phyloP scores from a whole-genome alignment of 2,888 invertebrate species.

The Laspeyria flexula region DNA sequence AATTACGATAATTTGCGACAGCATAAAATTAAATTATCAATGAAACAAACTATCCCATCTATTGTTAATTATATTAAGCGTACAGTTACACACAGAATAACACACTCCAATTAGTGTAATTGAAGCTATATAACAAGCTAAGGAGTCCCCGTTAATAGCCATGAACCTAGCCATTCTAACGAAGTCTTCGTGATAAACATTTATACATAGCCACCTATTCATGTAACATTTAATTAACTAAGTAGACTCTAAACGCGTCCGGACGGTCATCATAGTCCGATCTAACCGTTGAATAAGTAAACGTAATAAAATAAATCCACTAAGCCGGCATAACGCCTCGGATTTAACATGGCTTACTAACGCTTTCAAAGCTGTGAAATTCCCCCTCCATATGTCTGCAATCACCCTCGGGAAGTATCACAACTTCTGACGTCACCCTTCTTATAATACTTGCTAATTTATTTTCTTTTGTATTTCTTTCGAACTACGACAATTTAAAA shows the following conservation, averaged over 20 bases:
- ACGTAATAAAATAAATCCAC: conserved; percentile 79
- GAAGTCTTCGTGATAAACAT: conserved; percentile 29
- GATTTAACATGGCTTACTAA: conserved; percentile 71
- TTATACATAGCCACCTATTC: conserved; percentile 40
- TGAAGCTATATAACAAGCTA: conserved; percentile 16
- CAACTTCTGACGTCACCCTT: conserved; percentile 28
- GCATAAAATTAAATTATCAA: no score
- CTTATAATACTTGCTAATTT: conserved; percentile 35
- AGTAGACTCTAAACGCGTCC: conserved; percentile 60
- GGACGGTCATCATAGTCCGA: conserved; percentile 62
- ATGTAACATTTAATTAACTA: conserved; percentile 69
- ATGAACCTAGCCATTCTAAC: conserved; percentile 23
- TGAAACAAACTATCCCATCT: no score
- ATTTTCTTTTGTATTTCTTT: conserved; percentile 27
- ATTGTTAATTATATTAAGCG: not conserved
- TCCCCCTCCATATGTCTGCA: conserved; percentile 53
- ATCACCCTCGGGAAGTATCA: conserved; percentile 42
- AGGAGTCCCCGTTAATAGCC: conserved; percentile 27
- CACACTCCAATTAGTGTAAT: conserved; percentile 33
- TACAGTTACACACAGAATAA: conserved; percentile 3
- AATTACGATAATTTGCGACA: no score
- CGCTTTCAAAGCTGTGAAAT: conserved; percentile 68
- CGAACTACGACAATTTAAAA: conserved; percentile 3
- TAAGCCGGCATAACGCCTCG: conserved; percentile 65
- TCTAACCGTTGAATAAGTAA: conserved; percentile 70